Evolutionary conservation across 2,888 invertebrate species (phyloP).

Genomic region (Monopis laevigella): DNA sequence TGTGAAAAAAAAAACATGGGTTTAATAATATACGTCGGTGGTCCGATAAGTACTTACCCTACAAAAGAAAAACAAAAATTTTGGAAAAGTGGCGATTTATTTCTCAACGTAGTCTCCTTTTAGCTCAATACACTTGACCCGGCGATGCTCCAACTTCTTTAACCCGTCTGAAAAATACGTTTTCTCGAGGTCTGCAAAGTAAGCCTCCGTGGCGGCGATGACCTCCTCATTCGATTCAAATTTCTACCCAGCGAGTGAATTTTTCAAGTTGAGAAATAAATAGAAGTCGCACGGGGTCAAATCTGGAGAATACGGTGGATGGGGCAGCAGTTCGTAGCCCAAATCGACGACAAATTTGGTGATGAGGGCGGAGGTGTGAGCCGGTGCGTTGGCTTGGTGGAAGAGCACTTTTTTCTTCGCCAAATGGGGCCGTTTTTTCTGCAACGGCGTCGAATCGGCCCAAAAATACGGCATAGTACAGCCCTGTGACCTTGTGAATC

Average conservation of each 20-base stretch:
- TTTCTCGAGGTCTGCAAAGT: slow-evolving; percentile 12
- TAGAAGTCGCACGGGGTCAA: no score
- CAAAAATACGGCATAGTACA: no score
- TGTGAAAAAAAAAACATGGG: no score
- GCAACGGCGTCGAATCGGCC: no score
- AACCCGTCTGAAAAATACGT: slow-evolving; percentile 20
- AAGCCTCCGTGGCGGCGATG: slow-evolving; percentile 13
- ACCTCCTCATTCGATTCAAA: slow-evolving; percentile 13
- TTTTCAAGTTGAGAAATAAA: slow-evolving; percentile 9
- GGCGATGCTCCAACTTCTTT: slow-evolving; percentile 20
- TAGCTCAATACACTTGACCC: slow-evolving; percentile 19
- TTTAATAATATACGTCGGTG: background rate
- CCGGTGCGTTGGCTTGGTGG: no score
- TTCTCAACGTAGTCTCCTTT: slow-evolving; percentile 19
- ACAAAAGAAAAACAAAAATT: slow-evolving; percentile 12
- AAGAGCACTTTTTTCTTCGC: no score
- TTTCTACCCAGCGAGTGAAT: slow-evolving; percentile 13
- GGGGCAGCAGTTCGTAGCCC: no score
- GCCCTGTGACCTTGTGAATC: no score
- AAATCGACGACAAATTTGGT: no score
- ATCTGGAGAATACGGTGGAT: no score
- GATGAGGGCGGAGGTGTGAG: slow-evolving; percentile 19
- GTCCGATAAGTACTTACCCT: slow-evolving; percentile 9
- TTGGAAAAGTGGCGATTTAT: slow-evolving; percentile 5
- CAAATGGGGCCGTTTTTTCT: no score